A percentile compares a stretch with the other conserved stretches of the same genome.
These are phyloP conservation scores for Coenobita brevimanus DNA, from an alignment of 1,140 invertebrate species.

Conservation along the genomic window DNA sequence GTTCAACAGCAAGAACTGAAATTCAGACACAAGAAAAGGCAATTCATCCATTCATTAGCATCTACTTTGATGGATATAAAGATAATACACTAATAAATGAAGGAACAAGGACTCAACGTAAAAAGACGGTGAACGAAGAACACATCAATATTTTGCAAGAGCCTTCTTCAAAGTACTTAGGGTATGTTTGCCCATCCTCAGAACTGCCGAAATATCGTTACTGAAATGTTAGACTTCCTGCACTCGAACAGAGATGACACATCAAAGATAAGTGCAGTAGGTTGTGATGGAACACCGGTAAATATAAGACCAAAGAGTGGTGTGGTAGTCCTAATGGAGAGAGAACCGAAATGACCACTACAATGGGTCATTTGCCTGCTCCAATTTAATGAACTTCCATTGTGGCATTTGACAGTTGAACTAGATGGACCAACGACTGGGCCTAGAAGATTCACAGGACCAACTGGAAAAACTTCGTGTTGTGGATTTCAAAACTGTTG, in stretches of 20 bases:
- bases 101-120: neutral
- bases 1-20: no score
- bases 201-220: neutral
- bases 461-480: neutral
- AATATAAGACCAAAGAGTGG: conserved; percentile 14
- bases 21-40: conserved; percentile 12
- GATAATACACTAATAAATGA: neutral
- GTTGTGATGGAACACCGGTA: conserved; percentile 15
- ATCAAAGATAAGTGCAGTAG: conserved; percentile 4
- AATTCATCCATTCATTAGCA: conserved; percentile 8
- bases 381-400: no score
- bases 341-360: neutral
- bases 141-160: no score
- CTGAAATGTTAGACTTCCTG: no score
- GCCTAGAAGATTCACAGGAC: neutral
- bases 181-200: neutral
- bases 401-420: neutral
- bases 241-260: no score
- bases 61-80: no score
- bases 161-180: no score
- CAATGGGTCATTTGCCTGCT: neutral
- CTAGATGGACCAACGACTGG: conserved; percentile 10
- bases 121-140: neutral
- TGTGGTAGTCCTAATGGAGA: no score
- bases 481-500: no score